Percentiles rank a stretch among this genome's conserved stretches.
phyloP scores from a whole-genome alignment of 2,113 vertebrate genomes.

The Petroica traversi region DNA sequence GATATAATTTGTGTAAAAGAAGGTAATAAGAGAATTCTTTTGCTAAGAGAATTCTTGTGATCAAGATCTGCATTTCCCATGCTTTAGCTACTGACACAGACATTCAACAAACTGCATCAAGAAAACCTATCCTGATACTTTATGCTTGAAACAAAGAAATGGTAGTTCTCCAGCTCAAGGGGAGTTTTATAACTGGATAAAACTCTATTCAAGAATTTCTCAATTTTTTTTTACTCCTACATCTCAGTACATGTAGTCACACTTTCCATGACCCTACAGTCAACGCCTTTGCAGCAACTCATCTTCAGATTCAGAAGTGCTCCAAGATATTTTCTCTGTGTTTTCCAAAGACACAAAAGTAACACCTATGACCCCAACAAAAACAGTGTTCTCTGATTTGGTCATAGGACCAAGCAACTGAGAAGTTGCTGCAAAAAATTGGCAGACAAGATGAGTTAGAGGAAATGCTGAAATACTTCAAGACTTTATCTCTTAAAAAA shows the following conservation, averaged over 20 bases:
- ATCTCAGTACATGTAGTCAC: background rate
- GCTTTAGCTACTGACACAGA: background rate
- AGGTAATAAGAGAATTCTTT: background rate
- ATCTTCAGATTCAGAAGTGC: background rate
- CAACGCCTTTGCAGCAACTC: background rate
- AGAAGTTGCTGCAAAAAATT: background rate
- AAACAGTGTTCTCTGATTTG: background rate
- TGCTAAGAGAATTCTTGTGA: background rate
- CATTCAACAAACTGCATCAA: background rate
- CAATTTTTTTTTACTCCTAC: constrained; percentile 8
- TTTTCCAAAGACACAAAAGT: background rate
- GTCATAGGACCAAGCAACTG: constrained; percentile 2
- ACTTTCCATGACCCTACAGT: constrained; percentile 7
- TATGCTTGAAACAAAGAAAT: background rate
- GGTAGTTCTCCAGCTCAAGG: background rate
- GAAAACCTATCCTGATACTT: background rate
- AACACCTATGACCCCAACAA: background rate
- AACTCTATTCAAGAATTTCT: constrained; percentile 7
- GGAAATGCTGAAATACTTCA: constrained; percentile 26
- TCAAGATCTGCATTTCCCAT: background rate
- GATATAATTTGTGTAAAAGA: background rate
- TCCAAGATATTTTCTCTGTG: background rate
- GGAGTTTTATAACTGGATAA: background rate
- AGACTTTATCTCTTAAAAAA: constrained; percentile 33
- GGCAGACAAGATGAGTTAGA: background rate